These are phyloP conservation scores for Capreolus pygargus DNA, from an alignment of 2,113 vertebrate species.

Conservation along the genomic window DNA sequence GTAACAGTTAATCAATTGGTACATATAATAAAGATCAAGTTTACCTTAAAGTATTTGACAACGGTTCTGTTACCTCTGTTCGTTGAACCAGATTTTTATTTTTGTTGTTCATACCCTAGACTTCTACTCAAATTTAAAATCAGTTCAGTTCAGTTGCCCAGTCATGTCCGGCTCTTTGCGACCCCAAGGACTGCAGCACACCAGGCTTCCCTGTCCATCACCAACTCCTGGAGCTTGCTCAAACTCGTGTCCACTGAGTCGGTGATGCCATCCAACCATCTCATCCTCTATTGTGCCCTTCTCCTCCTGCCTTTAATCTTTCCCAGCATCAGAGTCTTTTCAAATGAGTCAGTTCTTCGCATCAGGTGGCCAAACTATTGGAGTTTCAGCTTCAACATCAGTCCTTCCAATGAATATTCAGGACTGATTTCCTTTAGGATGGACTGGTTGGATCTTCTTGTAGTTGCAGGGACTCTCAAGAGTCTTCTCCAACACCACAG, in stretches of 20 bases:
- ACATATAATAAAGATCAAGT: not conserved
- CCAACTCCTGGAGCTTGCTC: not conserved
- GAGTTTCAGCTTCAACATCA: not conserved
- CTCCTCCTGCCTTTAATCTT: not conserved
- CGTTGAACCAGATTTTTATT: not conserved
- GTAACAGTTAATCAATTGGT: not conserved
- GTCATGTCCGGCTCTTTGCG: accelerated
- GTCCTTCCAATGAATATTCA: not conserved
- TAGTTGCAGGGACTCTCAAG: not conserved
- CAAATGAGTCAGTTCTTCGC: not conserved
- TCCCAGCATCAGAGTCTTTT: not conserved
- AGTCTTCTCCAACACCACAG: not conserved
- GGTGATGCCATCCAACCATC: not conserved
- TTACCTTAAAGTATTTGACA: not conserved
- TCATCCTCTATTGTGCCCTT: not conserved
- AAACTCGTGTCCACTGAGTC: not conserved
- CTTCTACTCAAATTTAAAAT: not conserved
- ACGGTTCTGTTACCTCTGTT: not conserved
- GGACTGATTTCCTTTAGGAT: not conserved
- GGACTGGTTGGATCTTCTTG: not conserved
- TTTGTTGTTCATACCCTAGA: not conserved
- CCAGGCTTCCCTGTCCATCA: not conserved
- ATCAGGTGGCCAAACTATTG: not conserved
- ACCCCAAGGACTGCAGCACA: not conserved
- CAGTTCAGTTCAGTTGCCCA: not conserved